These are phyloP conservation scores for Reinhardtius hippoglossoides DNA, from an alignment of 2,113 vertebrate species.

Conservation along the genomic window DNA sequence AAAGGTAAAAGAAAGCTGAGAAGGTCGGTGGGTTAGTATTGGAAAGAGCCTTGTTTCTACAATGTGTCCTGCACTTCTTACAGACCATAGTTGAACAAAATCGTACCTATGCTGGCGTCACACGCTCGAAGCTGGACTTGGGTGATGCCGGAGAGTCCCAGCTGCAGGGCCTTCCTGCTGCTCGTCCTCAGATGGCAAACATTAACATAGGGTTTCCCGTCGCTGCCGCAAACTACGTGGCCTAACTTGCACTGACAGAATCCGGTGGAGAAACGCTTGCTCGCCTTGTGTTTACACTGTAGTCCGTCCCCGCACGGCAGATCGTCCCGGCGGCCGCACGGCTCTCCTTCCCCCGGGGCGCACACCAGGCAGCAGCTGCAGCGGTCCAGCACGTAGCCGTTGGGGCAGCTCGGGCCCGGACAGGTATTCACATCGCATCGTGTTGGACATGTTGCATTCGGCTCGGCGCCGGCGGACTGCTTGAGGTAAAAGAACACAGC, in stretches of 20 bases:
- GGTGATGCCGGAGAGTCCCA: conserved; percentile 81
- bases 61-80: not conserved
- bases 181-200: conserved; percentile 89
- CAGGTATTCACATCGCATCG: conserved; percentile 92
- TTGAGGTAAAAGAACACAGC: conserved; percentile 44
- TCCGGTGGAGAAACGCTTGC: conserved; percentile 79
- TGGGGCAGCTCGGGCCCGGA: conserved; percentile 91
- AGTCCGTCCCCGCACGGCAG: conserved; percentile 90
- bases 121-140: conserved; percentile 88
- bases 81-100: not conserved
- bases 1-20: no score
- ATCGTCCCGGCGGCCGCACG: conserved; percentile 88
- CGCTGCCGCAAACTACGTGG: conserved; percentile 89
- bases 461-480: conserved; percentile 52
- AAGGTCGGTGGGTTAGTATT: no score
- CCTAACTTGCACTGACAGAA: conserved; percentile 87
- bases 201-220: conserved; percentile 89
- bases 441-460: conserved; percentile 80
- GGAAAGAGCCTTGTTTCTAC: no score
- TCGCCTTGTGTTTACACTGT: conserved; percentile 85
- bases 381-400: conserved; percentile 91
- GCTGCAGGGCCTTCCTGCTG: conserved; percentile 88
- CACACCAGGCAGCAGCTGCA: conserved; percentile 95
- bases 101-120: conserved; percentile 86
- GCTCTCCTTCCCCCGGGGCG: conserved; percentile 87